These are phyloP conservation scores for Brachyrhaphis roseni DNA, from an alignment of 2,797 vertebrate genomes.

Conservation along the genomic window DNA sequence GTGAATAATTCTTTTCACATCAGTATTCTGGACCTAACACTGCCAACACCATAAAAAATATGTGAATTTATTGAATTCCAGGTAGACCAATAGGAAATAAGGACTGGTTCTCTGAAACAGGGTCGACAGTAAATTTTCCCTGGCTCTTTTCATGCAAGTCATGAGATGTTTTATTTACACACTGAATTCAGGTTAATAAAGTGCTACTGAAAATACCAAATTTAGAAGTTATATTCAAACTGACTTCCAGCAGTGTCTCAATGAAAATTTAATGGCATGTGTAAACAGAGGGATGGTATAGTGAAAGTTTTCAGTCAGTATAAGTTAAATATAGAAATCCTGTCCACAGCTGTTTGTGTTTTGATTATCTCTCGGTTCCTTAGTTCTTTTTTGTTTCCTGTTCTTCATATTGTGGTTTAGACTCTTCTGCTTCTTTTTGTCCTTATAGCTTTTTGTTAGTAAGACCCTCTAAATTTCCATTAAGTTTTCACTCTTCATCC, in stretches of 20 bases:
- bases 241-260: neutral
- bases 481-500: neutral
- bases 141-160: neutral
- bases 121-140: neutral
- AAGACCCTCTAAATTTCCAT: neutral
- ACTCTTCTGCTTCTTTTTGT: neutral
- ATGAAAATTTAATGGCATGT: neutral
- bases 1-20: conserved; percentile 12
- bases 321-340: neutral
- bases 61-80: conserved; percentile 20
- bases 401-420: neutral
- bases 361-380: neutral
- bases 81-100: conserved; percentile 30
- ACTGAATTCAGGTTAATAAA: neutral
- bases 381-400: neutral
- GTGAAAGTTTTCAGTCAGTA: neutral
- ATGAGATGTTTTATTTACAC: neutral
- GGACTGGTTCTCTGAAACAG: conserved; percentile 5
- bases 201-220: neutral
- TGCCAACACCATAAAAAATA: conserved; percentile 32
- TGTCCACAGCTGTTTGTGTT: neutral
- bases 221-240: neutral
- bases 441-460: neutral
- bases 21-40: conserved; percentile 17
- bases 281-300: neutral